phyloP scores from a whole-genome alignment of 2,113 vertebrate genomes.

The Phylloscopus whistleri region DNA sequence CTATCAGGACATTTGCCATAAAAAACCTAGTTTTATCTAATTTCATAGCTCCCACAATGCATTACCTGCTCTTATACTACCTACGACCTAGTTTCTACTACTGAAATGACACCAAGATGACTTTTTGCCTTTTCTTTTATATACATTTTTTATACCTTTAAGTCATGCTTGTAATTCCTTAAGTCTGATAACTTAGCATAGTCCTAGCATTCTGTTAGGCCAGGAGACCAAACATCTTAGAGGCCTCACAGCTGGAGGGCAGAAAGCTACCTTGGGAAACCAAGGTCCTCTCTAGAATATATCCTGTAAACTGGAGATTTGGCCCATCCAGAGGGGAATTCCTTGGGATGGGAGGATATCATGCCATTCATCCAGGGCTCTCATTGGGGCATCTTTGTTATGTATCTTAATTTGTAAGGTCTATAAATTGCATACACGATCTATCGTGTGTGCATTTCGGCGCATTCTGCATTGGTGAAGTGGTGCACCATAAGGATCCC shows the following conservation, averaged over 20 bases:
- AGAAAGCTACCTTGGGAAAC: background rate
- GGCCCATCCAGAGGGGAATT: background rate
- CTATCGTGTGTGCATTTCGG: fast-evolving
- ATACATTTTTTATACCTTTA: background rate
- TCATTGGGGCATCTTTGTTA: background rate
- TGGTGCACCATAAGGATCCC: background rate
- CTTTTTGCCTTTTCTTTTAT: background rate
- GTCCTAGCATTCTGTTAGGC: background rate
- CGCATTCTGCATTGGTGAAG: too few relatives aligned
- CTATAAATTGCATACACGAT: fast-evolving
- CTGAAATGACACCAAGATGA: background rate
- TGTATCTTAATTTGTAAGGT: too few relatives aligned
- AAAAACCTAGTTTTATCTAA: background rate
- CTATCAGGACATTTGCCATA: background rate
- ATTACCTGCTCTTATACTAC: background rate
- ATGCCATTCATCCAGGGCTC: background rate
- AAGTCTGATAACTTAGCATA: background rate
- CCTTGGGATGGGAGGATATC: background rate
- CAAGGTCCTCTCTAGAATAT: background rate
- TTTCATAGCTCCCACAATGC: background rate
- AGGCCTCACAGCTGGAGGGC: fast-evolving
- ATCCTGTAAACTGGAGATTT: background rate
- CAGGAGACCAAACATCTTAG: background rate
- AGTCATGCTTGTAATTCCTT: background rate
- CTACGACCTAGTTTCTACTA: background rate